Evolutionary conservation across 2,113 vertebrate genomes (phyloP), one percentile per base, ranked within the genome.

Genomic region (Brachypodius melanocephalos): DNA sequence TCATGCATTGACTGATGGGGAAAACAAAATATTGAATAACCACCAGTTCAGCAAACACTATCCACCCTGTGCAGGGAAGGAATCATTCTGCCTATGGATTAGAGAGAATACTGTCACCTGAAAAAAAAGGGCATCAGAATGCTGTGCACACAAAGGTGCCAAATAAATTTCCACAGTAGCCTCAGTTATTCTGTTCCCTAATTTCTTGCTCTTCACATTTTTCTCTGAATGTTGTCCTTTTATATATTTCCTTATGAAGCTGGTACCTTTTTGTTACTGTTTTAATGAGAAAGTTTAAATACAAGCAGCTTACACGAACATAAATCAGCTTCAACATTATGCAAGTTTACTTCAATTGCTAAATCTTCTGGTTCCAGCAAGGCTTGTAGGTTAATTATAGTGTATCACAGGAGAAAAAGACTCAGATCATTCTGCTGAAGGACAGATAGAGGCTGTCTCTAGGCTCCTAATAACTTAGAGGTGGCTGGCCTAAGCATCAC

Each of bases 21-120:
- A 69, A 94, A 96, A 95, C 93, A 96, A 97, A 93, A 97, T 95
- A 94, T 63, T 91, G 75, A 95, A 91, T 93, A 96, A 95, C 69
- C 77, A 93, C 89, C 85, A 89, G 76, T 83, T 95, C 93, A 93
- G 78, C 77, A 91, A 95, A 79, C 58, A 82, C 15, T 65, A 91
- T 87, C 69, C 42, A 88, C 75, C 67, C 93, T 91, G 32, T 9
- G 9, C 54, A 83, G 71, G 25, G 58, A 89, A 94, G 15, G 55
- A 91, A 88, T 42, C 3, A 17, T 75, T 84, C 57, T 90, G 38
- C 52, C 36, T 54, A 34, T 59, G 32, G 32, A 89, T 85, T 85
- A 62, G 54, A 58, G 52, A 69, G 32, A 87, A 65, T 72, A 43
- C 59, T 76, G 38, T 63, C 36, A 43, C 15, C 38, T 18, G 46